These are phyloP conservation scores for Callopanchax toddi DNA, from an alignment of 2,113 vertebrate species.

Conservation along the genomic window DNA sequence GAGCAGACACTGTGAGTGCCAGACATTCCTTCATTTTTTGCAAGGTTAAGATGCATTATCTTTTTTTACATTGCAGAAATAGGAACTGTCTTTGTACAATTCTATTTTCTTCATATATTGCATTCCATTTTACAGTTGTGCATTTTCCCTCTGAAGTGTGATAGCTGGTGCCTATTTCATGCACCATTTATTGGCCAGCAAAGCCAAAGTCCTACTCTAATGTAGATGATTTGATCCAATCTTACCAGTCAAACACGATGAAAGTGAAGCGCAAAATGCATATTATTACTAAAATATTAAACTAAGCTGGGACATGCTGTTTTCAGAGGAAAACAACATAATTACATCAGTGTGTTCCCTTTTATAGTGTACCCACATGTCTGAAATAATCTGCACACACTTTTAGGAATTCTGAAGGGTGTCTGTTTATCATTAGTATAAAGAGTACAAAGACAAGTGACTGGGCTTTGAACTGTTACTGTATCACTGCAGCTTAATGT, in stretches of 20 bases:
- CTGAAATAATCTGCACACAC: slow-evolving; percentile 41
- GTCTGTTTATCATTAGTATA: slow-evolving; percentile 58
- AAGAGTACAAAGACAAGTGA: slow-evolving; percentile 33
- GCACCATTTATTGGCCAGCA: slow-evolving; percentile 23
- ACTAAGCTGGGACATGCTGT: slow-evolving; percentile 47
- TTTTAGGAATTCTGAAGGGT: slow-evolving; percentile 21
- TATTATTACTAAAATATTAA: slow-evolving; percentile 37
- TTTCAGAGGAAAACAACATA: slow-evolving; percentile 43
- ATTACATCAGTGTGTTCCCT: slow-evolving; percentile 49
- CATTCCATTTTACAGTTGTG: slow-evolving; percentile 21
- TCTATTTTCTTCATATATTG: background rate
- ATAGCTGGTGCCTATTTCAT: slow-evolving; percentile 27
- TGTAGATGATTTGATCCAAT: slow-evolving; percentile 35
- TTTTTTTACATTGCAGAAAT: background rate
- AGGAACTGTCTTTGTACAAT: background rate
- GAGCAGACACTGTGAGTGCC: slow-evolving; percentile 87
- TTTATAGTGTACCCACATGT: slow-evolving; percentile 47
- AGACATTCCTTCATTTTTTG: no score
- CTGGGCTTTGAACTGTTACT: slow-evolving; percentile 20
- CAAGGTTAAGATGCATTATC: no score
- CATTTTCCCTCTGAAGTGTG: slow-evolving; percentile 4
- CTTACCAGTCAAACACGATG: slow-evolving; percentile 45
- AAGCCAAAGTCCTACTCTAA: slow-evolving; percentile 20
- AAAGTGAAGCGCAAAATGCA: slow-evolving; percentile 48
- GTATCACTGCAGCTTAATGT: slow-evolving; percentile 15